Evolutionary conservation across 2,888 invertebrate species (phyloP).

Genomic region (Lissonota sp.): DNA sequence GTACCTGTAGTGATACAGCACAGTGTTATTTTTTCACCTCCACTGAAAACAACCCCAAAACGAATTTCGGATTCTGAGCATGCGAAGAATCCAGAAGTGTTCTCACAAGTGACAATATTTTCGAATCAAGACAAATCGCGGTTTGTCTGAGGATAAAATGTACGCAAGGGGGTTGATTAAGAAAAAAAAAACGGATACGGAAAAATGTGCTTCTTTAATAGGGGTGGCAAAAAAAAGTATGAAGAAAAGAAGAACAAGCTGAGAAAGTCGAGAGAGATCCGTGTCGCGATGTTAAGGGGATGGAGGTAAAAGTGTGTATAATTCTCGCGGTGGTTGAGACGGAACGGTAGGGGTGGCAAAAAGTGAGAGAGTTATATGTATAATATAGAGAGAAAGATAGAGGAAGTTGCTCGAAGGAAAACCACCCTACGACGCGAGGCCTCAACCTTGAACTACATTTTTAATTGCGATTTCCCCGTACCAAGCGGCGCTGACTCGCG

Average conservation of each 20-base stretch:
- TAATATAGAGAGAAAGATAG: slow-evolving; percentile 56
- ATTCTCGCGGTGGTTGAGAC: slow-evolving; percentile 45
- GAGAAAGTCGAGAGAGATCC: slow-evolving; percentile 45
- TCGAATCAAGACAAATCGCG: neutral
- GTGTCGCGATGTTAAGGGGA: slow-evolving; percentile 41
- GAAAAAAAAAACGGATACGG: slow-evolving; percentile 6
- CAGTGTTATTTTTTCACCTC: slow-evolving; percentile 19
- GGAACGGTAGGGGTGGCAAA: slow-evolving; percentile 27
- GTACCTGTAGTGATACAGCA: slow-evolving; percentile 43
- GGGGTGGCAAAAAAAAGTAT: neutral
- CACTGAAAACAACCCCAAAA: slow-evolving; percentile 31
- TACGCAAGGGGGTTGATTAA: neutral
- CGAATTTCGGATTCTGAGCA: slow-evolving; percentile 8
- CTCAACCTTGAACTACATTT: slow-evolving; percentile 83
- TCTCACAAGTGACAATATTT: too few species aligned
- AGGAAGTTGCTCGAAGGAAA: slow-evolving; percentile 69
- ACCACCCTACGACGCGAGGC: slow-evolving; percentile 53
- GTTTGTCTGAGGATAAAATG: neutral
- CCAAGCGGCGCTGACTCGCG: slow-evolving; percentile 7
- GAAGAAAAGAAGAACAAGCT: slow-evolving; percentile 51
- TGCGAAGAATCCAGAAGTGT: too few species aligned
- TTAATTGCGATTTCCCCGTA: slow-evolving; percentile 81
- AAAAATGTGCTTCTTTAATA: slow-evolving; percentile 41
- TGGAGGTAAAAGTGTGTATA: slow-evolving; percentile 55
- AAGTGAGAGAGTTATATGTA: slow-evolving; percentile 2